phyloP scores from a whole-genome alignment of 2,797 vertebrate species.

The Cossypha polioptera region DNA sequence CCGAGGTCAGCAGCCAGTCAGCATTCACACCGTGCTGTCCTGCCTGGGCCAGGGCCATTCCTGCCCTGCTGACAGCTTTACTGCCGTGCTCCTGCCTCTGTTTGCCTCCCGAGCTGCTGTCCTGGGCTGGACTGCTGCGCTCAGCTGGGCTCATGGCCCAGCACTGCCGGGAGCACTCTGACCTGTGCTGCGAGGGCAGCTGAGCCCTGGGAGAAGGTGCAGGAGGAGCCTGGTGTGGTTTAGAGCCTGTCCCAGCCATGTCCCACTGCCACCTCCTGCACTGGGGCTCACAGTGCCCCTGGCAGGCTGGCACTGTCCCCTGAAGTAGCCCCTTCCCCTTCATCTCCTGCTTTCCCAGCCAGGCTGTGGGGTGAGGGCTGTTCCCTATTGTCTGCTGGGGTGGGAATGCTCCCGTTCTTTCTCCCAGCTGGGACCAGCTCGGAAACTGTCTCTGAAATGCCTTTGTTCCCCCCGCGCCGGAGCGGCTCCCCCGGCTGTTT shows the following conservation, averaged over 20 bases:
- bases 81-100: not conserved
- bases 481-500: not conserved
- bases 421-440: not conserved
- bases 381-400: not conserved
- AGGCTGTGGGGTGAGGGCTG: not conserved
- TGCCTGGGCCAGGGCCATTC: not conserved
- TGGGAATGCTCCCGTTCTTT: not conserved
- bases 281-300: not conserved
- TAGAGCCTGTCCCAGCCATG: not conserved
- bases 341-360: not conserved
- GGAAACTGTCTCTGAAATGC: not conserved
- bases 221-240: not conserved
- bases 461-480: not conserved
- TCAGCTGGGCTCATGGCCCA: rapidly evolving
- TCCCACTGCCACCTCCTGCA: not conserved
- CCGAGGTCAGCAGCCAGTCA: conserved; percentile 24
- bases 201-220: not conserved
- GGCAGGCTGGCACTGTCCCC: not conserved
- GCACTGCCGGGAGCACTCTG: rapidly evolving
- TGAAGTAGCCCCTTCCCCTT: not conserved
- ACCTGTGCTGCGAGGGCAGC: not conserved
- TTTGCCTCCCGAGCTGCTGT: not conserved
- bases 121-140: not conserved
- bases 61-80: not conserved
- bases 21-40: not conserved